phyloP scores from a whole-genome alignment of 1,140 invertebrate species.

The Tribolium madens region DNA sequence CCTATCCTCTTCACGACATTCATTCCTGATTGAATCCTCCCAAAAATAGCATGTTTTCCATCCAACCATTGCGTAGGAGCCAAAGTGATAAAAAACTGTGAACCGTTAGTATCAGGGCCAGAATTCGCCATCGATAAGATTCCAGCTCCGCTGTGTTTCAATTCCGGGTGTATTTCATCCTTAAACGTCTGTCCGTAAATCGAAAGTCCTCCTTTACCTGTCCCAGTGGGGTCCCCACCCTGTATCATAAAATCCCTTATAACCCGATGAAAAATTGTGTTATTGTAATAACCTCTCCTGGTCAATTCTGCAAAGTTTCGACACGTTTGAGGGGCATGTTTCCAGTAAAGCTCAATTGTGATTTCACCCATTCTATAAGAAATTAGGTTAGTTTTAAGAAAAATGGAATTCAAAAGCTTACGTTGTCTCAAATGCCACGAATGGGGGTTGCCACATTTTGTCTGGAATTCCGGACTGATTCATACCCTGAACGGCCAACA shows the following conservation, averaged over 20 bases:
- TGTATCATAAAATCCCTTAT: conserved; percentile 99
- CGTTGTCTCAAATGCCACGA: conserved; percentile 84
- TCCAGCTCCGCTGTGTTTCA: conserved; percentile 92
- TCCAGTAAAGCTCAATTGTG: conserved; percentile 95
- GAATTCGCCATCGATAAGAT: conserved; percentile 85
- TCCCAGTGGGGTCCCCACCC: conserved; percentile 94
- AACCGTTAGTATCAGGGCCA: conserved; percentile 96
- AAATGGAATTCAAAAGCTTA: conserved; percentile 65
- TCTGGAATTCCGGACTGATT: conserved; percentile 78
- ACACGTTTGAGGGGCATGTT: conserved; percentile 95
- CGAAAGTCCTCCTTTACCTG: conserved; percentile 93
- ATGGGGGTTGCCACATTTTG: conserved; percentile 88
- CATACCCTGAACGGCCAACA: conserved; percentile 61
- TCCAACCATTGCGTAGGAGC: conserved; percentile 98
- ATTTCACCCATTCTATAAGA: conserved; percentile 92
- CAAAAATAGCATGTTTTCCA: conserved; percentile 97
- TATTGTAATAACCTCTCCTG: conserved; percentile 94
- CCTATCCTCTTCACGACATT: conserved; percentile 91
- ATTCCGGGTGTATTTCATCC: conserved; percentile 94
- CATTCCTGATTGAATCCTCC: conserved; percentile 89
- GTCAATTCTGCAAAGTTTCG: conserved; percentile 96
- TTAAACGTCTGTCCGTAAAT: conserved; percentile 97
- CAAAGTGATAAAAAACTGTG: conserved; percentile 98
- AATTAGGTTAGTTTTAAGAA: conserved; percentile 30
- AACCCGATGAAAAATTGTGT: conserved; percentile 95